Percentiles rank a stretch among this genome's conserved stretches.
phyloP scores from a whole-genome alignment of 2,113 vertebrate species.

The Poecile atricapillus region DNA sequence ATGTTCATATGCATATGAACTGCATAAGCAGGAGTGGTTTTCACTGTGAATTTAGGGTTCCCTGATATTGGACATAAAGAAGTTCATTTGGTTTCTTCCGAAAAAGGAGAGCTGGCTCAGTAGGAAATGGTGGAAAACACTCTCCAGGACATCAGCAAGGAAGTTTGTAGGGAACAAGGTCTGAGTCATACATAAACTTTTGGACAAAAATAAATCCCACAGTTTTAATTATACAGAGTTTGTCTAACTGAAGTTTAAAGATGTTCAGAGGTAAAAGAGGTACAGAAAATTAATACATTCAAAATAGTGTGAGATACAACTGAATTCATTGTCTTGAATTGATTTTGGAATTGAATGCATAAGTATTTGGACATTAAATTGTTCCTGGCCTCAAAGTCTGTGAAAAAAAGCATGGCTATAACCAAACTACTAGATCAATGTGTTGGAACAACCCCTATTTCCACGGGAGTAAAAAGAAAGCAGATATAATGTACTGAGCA shows the following conservation, averaged over 20 bases:
- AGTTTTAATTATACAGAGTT: neutral
- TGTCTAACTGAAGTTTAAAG: neutral
- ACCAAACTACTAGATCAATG: neutral
- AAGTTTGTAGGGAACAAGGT: neutral
- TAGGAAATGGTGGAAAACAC: neutral
- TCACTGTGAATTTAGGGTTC: neutral
- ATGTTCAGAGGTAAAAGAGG: neutral
- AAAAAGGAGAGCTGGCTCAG: fast-evolving
- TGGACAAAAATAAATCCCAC: neutral
- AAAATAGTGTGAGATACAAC: neutral
- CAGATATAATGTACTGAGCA: neutral
- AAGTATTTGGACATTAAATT: neutral
- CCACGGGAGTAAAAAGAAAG: neutral
- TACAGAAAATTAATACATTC: neutral
- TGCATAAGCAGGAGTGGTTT: neutral
- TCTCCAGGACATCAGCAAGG: neutral
- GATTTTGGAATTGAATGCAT: neutral
- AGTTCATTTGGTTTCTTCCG: neutral
- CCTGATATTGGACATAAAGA: neutral
- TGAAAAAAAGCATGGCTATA: neutral
- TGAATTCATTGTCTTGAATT: neutral
- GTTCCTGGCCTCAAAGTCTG: neutral
- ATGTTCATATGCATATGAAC: neutral
- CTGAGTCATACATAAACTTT: neutral
- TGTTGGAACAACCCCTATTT: neutral